A percentile compares a stretch with the other conserved stretches of the same genome.
These are phyloP conservation scores for Gadus chalcogrammus DNA, from an alignment of 2,113 vertebrate species.

Conservation along the genomic window DNA sequence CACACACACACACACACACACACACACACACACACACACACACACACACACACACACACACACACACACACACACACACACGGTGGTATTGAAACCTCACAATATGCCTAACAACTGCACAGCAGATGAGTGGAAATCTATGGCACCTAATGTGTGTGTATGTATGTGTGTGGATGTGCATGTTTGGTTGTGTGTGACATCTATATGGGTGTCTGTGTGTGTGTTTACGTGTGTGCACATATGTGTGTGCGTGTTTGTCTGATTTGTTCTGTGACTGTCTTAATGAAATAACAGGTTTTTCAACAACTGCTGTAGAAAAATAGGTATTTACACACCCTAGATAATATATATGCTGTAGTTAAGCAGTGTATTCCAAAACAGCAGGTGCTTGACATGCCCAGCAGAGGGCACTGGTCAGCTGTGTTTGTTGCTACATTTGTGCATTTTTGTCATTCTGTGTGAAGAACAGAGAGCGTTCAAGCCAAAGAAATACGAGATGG, in stretches of 20 bases:
- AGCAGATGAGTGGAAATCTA: slow-evolving; percentile 80
- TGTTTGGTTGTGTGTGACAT: no score
- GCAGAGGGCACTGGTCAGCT: slow-evolving; percentile 69
- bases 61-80: neutral
- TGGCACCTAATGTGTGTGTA: slow-evolving; percentile 70
- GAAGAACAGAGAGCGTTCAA: no score
- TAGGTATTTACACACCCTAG: slow-evolving; percentile 20
- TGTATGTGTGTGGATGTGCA: neutral
- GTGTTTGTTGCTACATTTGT: slow-evolving; percentile 25
- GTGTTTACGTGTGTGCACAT: neutral
- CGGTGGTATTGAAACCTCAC: slow-evolving; percentile 76
- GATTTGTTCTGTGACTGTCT: no score
- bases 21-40: slow-evolving; percentile 17
- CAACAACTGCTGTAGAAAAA: slow-evolving; percentile 16
- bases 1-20: no score
- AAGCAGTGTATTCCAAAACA: slow-evolving; percentile 1
- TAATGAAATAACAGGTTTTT: no score
- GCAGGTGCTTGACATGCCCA: slow-evolving; percentile 50
- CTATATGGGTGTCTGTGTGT: neutral
- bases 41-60: no score
- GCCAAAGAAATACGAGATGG: neutral
- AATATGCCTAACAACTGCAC: slow-evolving; percentile 89
- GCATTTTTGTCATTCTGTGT: slow-evolving; percentile 4
- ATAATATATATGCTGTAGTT: slow-evolving; percentile 19
- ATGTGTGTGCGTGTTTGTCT: no score